Percentiles rank a stretch among this genome's conserved stretches.
Evolutionary conservation across 92 coral and sea anemone genomes (phyloP).

Genomic region (Phenganax subtilis): DNA sequence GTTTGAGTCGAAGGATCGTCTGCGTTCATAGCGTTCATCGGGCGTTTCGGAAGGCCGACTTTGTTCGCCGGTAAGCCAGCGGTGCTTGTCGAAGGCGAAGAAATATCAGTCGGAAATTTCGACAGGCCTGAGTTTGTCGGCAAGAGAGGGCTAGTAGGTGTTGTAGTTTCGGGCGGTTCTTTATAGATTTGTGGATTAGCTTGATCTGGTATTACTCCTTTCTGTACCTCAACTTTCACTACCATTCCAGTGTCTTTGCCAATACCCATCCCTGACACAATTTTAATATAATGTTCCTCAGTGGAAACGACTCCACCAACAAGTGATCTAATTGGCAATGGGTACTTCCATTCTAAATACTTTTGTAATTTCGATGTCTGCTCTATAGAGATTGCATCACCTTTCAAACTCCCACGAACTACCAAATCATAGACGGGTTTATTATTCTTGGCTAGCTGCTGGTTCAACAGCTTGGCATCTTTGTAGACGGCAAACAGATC

Average conservation of each 20-base stretch:
- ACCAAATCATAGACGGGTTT: slow-evolving; percentile 13
- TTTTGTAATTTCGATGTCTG: slow-evolving; percentile 24
- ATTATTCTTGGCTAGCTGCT: not conserved
- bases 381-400: not conserved
- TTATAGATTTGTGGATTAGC: slow-evolving; percentile 41
- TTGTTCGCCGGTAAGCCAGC: not conserved
- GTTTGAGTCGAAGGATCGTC: too few relatives aligned
- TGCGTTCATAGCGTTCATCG: too few relatives aligned
- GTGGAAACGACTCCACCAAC: slow-evolving; percentile 3
- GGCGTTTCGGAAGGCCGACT: too few relatives aligned
- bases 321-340: not conserved
- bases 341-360: slow-evolving; percentile 41
- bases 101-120: not conserved
- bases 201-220: slow-evolving; percentile 11
- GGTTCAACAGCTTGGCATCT: not conserved
- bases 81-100: not conserved
- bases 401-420: slow-evolving; percentile 9
- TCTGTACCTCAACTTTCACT: slow-evolving; percentile 33
- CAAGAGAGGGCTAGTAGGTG: not conserved
- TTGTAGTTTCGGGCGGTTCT: slow-evolving; percentile 35
- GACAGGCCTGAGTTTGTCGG: slow-evolving; percentile 19
- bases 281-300: slow-evolving; percentile 29
- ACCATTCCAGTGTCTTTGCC: slow-evolving; percentile 36
- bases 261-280: slow-evolving; percentile 37
- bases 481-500: slow-evolving; percentile 17